Conservation (phyloP, 2,888 invertebrate species). For the Arenicola marina region DNA sequence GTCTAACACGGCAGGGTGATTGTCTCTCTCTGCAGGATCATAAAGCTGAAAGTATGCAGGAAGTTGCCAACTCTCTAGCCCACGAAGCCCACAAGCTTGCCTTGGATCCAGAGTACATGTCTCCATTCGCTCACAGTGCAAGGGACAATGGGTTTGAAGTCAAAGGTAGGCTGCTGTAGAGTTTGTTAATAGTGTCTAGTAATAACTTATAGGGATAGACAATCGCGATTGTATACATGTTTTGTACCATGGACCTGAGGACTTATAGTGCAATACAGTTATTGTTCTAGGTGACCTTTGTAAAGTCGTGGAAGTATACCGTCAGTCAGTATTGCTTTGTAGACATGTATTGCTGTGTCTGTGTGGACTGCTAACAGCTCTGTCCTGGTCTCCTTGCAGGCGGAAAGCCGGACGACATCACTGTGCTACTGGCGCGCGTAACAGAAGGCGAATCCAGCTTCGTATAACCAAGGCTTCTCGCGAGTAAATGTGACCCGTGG, state of each 20-base stretch:
- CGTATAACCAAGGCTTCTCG: no score
- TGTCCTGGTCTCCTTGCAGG: slow-evolving; percentile 67
- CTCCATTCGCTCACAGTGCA: slow-evolving; percentile 34
- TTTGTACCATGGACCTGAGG: no score
- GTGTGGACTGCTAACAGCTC: neutral
- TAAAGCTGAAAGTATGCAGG: slow-evolving; percentile 69
- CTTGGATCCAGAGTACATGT: slow-evolving; percentile 73
- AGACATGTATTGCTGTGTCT: neutral
- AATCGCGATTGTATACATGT: no score
- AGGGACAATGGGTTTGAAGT: slow-evolving; percentile 30
- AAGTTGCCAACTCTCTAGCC: slow-evolving; percentile 91
- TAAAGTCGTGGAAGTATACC: no score
- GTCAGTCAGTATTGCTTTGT: no score
- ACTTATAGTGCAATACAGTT: no score
- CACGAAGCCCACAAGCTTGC: slow-evolving; percentile 93
- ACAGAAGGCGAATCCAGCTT: no score
- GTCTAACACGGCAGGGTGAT: no score
- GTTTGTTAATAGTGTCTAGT: no score
- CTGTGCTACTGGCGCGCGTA: slow-evolving; percentile 74
- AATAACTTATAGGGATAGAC: no score
- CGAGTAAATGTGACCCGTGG: no score
- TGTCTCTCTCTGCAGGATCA: slow-evolving; percentile 43
- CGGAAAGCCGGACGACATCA: slow-evolving; percentile 98
- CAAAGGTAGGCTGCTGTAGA: slow-evolving; percentile 17
- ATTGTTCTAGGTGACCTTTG: no score